Conservation (phyloP, 2,888 invertebrate genomes). For the Charanyca ferruginea region DNA sequence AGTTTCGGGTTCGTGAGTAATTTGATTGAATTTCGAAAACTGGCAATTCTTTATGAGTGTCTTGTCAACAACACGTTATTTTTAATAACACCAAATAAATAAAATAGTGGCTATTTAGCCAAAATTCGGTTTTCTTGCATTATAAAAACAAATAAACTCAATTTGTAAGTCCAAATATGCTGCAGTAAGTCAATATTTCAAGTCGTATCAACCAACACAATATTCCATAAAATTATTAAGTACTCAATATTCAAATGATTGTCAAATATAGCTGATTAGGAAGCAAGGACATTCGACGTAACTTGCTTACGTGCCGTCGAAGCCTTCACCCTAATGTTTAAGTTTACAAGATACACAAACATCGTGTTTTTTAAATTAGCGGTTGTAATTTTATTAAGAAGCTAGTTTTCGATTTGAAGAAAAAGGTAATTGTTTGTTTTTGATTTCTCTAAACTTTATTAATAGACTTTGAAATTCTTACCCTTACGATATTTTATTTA, state of each 20-base stretch:
- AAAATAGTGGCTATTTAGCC: no score
- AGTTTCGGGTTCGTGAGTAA: slow-evolving; percentile 1
- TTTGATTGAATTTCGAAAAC: not conserved
- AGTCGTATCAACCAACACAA: slow-evolving; percentile 22
- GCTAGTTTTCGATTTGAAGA: slow-evolving; percentile 12
- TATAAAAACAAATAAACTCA: slow-evolving; percentile 6
- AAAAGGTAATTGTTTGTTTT: slow-evolving; percentile 6
- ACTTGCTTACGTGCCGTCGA: slow-evolving; percentile 21
- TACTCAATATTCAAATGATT: slow-evolving; percentile 54
- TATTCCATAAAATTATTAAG: slow-evolving; percentile 25
- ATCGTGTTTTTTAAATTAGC: slow-evolving; percentile 52
- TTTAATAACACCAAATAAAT: not conserved
- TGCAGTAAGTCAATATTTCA: slow-evolving; percentile 16
- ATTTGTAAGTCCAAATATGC: slow-evolving; percentile 1
- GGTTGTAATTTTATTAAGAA: slow-evolving; percentile 34
- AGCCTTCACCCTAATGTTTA: slow-evolving; percentile 62
- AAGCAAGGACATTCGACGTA: slow-evolving; percentile 56
- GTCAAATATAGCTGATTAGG: slow-evolving; percentile 57
- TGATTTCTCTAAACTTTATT: not conserved
- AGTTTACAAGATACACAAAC: slow-evolving; percentile 47
- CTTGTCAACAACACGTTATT: no score
- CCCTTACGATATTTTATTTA: not conserved
- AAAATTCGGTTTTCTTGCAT: not conserved
- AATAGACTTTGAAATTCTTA: not conserved
- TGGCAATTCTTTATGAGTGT: not conserved